Evolutionary conservation across 2,888 invertebrate genomes (phyloP).

Genomic region (Drosophila recens): DNA sequence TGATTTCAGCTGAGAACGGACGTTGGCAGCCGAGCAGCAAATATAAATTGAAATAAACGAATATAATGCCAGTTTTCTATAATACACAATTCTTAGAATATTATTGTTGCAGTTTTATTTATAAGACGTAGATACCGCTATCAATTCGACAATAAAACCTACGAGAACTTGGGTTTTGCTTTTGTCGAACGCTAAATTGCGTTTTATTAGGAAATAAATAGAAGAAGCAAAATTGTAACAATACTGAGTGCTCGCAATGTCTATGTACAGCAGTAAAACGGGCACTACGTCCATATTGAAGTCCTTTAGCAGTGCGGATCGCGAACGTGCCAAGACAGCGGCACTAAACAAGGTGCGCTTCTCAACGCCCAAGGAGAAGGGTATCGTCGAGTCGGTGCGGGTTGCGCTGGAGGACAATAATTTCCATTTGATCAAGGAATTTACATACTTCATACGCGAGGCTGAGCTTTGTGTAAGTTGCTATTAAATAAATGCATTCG

Average conservation of each 20-base stretch:
- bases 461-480: slow-evolving; percentile 74
- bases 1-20: slow-evolving; percentile 35
- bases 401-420: slow-evolving; percentile 68
- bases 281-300: slow-evolving; percentile 83
- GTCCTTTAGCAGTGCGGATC: slow-evolving; percentile 73
- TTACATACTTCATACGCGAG: slow-evolving; percentile 74
- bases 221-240: not conserved
- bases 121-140: slow-evolving; percentile 37
- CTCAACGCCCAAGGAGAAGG: slow-evolving; percentile 75
- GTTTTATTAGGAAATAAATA: slow-evolving; percentile 42
- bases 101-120: slow-evolving; percentile 20
- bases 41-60: slow-evolving; percentile 20
- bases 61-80: slow-evolving; percentile 51
- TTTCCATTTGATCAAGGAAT: slow-evolving; percentile 77
- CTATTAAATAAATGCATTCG: not conserved
- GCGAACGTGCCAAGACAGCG: slow-evolving; percentile 80
- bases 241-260: slow-evolving; percentile 64
- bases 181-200: slow-evolving; percentile 30
- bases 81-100: slow-evolving; percentile 18
- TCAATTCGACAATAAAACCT: not conserved
- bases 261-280: slow-evolving; percentile 80
- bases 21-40: slow-evolving; percentile 14
- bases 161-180: not conserved
- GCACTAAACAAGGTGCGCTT: slow-evolving; percentile 84
- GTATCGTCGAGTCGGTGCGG: slow-evolving; percentile 73